A percentile compares a stretch with the other conserved stretches of the same genome.
Evolutionary conservation across 1,140 invertebrate species (phyloP).

Genomic region (Zaprionus lachaisei): DNA sequence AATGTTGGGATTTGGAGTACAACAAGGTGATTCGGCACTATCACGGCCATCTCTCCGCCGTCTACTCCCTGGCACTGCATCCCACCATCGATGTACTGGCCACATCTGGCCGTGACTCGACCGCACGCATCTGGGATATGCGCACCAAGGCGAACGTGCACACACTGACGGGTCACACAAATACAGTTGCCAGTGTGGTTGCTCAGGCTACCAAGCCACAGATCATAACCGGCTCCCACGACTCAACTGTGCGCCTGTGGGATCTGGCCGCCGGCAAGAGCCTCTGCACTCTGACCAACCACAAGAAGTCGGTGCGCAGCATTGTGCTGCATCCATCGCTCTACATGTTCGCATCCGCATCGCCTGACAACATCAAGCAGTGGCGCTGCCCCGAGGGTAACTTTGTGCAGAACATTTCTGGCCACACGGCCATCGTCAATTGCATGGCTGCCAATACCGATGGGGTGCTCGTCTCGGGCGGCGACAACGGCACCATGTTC

Average conservation of each 20-base stretch:
- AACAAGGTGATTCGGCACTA: conserved; percentile 99
- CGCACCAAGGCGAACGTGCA: conserved; percentile 99
- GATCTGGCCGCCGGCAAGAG: conserved; percentile 98
- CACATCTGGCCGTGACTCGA: conserved; percentile 97
- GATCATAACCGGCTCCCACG: conserved; percentile 92
- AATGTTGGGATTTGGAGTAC: conserved; percentile 99
- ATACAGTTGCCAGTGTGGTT: conserved; percentile 97
- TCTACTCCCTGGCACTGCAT: conserved; percentile 97
- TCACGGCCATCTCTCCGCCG: conserved; percentile 99
- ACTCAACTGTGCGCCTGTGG: conserved; percentile 97
- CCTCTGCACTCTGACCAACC: conserved; percentile 97
- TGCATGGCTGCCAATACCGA: conserved; percentile 97
- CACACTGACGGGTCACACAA: conserved; percentile 97
- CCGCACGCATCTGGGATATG: conserved; percentile 99
- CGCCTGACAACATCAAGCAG: conserved; percentile 99
- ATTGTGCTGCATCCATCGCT: conserved; percentile 95
- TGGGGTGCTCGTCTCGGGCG: conserved; percentile 98
- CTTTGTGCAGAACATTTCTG: conserved; percentile 98
- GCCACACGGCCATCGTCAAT: conserved; percentile 99
- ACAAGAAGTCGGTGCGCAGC: conserved; percentile 98
- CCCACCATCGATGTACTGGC: conserved; percentile 98
- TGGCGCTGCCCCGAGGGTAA: conserved; percentile 99
- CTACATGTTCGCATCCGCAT: conserved; percentile 98
- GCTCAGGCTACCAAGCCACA: conserved; percentile 97
- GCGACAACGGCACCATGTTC: conserved; percentile 99